Percentiles rank a stretch among this genome's conserved stretches.
phyloP scores from a whole-genome alignment of 1,140 invertebrate genomes.

The Brachionus calyciflorus region DNA sequence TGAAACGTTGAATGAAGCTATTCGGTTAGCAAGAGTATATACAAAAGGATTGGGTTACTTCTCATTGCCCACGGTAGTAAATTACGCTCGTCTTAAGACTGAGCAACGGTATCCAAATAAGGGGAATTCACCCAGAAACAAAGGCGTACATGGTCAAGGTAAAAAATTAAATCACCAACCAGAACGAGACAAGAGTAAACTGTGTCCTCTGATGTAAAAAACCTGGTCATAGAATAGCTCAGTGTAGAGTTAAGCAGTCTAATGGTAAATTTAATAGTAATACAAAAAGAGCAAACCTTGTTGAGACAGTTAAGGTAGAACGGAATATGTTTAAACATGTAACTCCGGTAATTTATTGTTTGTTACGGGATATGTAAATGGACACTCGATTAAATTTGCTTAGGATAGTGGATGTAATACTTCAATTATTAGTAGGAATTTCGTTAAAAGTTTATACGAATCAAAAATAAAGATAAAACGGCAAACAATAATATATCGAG shows the following conservation, averaged over 20 bases:
- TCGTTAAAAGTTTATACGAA: not conserved
- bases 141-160: no score
- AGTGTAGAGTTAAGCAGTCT: no score
- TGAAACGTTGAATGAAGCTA: not conserved
- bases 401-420: no score
- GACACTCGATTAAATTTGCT: not conserved
- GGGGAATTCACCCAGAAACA: no score
- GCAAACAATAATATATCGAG: slow-evolving; percentile 1
- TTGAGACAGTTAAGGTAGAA: not conserved
- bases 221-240: no score
- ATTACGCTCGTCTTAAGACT: no score
- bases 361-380: not conserved
- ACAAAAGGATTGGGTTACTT: not conserved
- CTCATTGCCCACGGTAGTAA: not conserved
- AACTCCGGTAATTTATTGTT: not conserved
- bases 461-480: not conserved
- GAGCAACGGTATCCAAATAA: no score
- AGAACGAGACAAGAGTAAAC: no score
- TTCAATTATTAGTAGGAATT: not conserved
- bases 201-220: no score
- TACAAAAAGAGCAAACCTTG: not conserved
- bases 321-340: not conserved
- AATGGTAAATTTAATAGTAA: no score
- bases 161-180: no score
- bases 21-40: not conserved